These are phyloP conservation scores for Yponomeuta evonymella DNA, from an alignment of 2,888 invertebrate genomes.

Conservation along the genomic window DNA sequence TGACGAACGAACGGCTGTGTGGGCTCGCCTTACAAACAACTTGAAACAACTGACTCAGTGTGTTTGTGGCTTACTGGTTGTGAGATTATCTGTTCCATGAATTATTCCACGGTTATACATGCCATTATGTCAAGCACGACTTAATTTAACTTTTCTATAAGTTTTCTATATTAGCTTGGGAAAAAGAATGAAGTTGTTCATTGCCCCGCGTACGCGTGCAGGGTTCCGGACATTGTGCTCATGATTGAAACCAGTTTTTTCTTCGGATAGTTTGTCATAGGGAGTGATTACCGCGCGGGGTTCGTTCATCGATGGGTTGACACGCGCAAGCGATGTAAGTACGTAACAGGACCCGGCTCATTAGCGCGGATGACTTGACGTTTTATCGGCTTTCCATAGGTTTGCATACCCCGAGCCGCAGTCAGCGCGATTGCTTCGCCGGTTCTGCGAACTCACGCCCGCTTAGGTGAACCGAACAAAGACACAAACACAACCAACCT, in stretches of 20 bases:
- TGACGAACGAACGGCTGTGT: conserved; percentile 15
- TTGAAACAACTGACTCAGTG: neutral
- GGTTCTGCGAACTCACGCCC: conserved; percentile 7
- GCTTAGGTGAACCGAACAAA: conserved; percentile 4
- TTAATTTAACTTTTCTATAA: too few species aligned
- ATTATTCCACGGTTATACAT: too few species aligned
- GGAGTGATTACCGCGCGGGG: neutral
- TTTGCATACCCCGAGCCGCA: conserved; percentile 37
- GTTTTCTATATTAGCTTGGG: too few species aligned
- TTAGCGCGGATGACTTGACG: conserved; percentile 61
- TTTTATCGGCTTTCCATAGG: conserved; percentile 41
- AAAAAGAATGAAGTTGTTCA: too few species aligned
- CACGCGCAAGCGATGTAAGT: conserved; percentile 27
- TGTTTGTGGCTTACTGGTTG: too few species aligned
- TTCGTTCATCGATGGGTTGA: neutral
- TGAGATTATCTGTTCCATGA: too few species aligned
- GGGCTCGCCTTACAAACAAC: conserved; percentile 17
- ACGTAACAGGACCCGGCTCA: conserved; percentile 50
- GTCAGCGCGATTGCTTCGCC: conserved; percentile 29
- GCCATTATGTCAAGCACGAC: too few species aligned
- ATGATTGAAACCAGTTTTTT: neutral
- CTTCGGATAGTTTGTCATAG: neutral
- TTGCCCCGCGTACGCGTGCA: neutral
- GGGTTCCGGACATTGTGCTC: neutral
- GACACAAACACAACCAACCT: neutral